phyloP scores from a whole-genome alignment of 2,797 vertebrate genomes.

The Rhinophrynus dorsalis region DNA sequence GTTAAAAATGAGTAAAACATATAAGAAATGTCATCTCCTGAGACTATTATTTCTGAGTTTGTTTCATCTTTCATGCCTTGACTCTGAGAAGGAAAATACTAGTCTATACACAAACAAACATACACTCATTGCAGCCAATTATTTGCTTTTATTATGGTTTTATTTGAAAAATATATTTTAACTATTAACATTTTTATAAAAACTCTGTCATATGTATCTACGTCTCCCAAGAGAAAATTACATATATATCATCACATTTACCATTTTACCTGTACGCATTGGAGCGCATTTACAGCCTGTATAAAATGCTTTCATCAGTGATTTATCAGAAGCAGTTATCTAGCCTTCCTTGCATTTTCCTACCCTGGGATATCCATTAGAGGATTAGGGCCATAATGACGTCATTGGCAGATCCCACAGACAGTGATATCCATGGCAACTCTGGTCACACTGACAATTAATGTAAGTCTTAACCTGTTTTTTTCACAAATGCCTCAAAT shows the following conservation, averaged over 20 bases:
- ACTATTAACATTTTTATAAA: no score
- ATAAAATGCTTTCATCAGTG: background rate
- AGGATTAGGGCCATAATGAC: slow-evolving; percentile 4
- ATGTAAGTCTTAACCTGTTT: slow-evolving; percentile 28
- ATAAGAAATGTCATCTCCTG: no score
- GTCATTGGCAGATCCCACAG: slow-evolving; percentile 9
- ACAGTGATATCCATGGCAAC: slow-evolving; percentile 27
- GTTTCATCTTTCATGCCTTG: no score
- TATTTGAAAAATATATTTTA: no score
- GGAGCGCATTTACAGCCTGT: background rate
- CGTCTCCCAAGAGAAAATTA: no score
- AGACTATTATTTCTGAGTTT: no score
- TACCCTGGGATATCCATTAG: slow-evolving; percentile 17
- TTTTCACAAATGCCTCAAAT: slow-evolving; percentile 13
- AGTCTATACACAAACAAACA: no score
- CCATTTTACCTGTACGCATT: background rate
- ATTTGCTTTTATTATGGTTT: no score
- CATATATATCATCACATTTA: background rate
- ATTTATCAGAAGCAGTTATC: slow-evolving; percentile 14
- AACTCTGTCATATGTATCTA: no score
- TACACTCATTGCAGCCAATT: no score
- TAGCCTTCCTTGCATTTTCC: background rate
- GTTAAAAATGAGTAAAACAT: no score
- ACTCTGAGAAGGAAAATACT: no score
- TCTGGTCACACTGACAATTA: slow-evolving; percentile 25